Base-by-base conservation (phyloP, 2,888 invertebrate species). In the Andrena dorsata region DNA sequence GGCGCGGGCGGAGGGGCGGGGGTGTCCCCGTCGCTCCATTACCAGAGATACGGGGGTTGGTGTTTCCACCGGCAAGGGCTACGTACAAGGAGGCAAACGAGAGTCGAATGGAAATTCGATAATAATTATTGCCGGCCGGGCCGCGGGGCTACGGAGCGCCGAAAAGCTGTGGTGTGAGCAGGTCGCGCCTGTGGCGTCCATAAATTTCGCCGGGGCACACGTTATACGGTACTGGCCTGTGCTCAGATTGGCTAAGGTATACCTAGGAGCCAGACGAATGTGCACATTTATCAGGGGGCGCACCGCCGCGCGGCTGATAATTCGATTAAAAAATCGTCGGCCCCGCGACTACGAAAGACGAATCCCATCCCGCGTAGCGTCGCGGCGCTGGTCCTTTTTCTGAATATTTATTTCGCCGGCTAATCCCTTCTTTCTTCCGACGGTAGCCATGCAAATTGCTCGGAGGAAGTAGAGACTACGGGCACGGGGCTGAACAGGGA, bases 31-130 rank as follows among this genome's bases (percentile, higher is more conserved):
- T 66, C 56, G 56, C 71, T 80, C 76, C 66, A 78, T 84, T 83
- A 77, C 58, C 30, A 56, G 63, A 76, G 77, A 79, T 79, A 86
- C 63, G 75, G 47, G 41, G 68, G 23, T 41, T n/a, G 64, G 70
- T 65, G 65, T 66, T 69, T 58, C 61, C 30, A 30, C 30, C 41
- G 65, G 41, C 41, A 41, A 73, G 28, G 35, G 66, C 35, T 60
- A 26, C 47, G 72, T 76, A 80, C 71, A 82, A 85, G 83, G 83
- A 80, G 86, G 89, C 90, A 90, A 91, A 91, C 89, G 90, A 92
- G 91, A 90, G 88, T 90, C 90, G 88, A 92, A 92, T 93, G 90
- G 91, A 90, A 92, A 92, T 91, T 90, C 92, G 90, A 92, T 92
- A 92, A 92, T 92, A 92, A 91, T 92, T 92, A 90, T 89, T 86